phyloP scores from a whole-genome alignment of 2,888 invertebrate genomes.

The Sminthurides aquaticus region DNA sequence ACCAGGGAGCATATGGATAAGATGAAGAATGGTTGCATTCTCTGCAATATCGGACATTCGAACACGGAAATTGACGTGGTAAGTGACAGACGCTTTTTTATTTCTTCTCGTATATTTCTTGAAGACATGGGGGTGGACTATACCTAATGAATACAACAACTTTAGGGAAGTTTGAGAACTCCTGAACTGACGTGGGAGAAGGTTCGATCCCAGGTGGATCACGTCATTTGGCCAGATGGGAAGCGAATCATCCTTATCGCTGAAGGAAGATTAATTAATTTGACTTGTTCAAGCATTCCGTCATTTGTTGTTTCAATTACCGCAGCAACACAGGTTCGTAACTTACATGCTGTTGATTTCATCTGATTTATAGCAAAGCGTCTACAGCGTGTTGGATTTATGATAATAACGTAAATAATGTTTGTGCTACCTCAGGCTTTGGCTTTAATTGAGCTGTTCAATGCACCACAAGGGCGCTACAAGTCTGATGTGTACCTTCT shows the following conservation, averaged over 20 bases:
- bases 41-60: conserved; percentile 96
- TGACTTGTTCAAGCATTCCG: conserved; percentile 93
- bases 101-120: no score
- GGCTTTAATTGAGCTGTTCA: conserved; percentile 92
- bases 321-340: conserved; percentile 82
- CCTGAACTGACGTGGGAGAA: conserved; percentile 96
- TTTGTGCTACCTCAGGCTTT: conserved; percentile 61
- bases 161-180: conserved; percentile 78
- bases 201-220: conserved; percentile 94
- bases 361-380: not conserved
- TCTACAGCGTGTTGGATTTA: not conserved
- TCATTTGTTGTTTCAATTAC: conserved; percentile 98
- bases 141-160: no score
- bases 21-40: conserved; percentile 90
- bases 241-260: conserved; percentile 88
- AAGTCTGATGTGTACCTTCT: conserved; percentile 94
- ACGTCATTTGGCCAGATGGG: conserved; percentile 96
- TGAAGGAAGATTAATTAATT: conserved; percentile 90
- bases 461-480: conserved; percentile 88
- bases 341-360: not conserved
- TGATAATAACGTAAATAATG: not conserved
- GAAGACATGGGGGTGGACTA: not conserved
- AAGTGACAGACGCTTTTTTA: conserved; percentile 46
- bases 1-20: conserved; percentile 91
- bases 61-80: conserved; percentile 93